These are phyloP conservation scores for Karalla daura DNA, from an alignment of 2,797 vertebrate species.

Conservation along the genomic window DNA sequence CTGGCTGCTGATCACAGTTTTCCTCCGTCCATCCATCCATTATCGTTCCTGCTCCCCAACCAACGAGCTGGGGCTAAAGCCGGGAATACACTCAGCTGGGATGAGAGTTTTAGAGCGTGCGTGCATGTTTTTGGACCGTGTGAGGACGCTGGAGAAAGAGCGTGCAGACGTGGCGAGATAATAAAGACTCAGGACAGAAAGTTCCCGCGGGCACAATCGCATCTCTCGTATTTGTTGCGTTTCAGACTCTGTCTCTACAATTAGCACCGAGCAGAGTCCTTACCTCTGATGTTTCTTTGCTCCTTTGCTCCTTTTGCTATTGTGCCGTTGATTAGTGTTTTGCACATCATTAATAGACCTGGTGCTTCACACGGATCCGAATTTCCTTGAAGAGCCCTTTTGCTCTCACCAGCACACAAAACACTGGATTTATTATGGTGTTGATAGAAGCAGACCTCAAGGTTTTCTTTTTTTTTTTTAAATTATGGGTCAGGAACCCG, in stretches of 20 bases:
- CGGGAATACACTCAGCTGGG: too few relatives aligned
- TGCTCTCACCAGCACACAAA: constrained; percentile 31
- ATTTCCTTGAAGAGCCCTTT: constrained; percentile 39
- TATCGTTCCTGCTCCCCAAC: too few relatives aligned
- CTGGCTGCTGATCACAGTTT: constrained; percentile 6
- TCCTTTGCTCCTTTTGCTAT: constrained; percentile 1
- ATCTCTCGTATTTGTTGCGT: too few relatives aligned
- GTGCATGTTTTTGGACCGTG: too few relatives aligned
- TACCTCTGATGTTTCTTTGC: constrained; percentile 11
- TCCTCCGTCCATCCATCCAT: constrained; percentile 3
- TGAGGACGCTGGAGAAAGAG: too few relatives aligned
- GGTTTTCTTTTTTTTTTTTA: constrained; percentile 57
- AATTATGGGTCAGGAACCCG: constrained; percentile 68
- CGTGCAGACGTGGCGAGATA: too few relatives aligned
- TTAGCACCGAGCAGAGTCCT: constrained; percentile 6
- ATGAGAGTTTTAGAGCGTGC: too few relatives aligned
- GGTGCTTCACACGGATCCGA: neutral
- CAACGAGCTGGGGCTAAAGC: too few relatives aligned
- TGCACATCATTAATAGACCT: neutral
- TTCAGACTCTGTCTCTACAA: neutral
- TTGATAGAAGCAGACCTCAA: constrained; percentile 62
- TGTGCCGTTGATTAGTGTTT: constrained; percentile 22
- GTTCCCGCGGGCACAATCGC: too few relatives aligned
- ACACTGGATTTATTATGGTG: constrained; percentile 62
- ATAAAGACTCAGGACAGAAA: too few relatives aligned